phyloP scores from a whole-genome alignment of 1,140 invertebrate species.

The Lepidurus couesii region DNA sequence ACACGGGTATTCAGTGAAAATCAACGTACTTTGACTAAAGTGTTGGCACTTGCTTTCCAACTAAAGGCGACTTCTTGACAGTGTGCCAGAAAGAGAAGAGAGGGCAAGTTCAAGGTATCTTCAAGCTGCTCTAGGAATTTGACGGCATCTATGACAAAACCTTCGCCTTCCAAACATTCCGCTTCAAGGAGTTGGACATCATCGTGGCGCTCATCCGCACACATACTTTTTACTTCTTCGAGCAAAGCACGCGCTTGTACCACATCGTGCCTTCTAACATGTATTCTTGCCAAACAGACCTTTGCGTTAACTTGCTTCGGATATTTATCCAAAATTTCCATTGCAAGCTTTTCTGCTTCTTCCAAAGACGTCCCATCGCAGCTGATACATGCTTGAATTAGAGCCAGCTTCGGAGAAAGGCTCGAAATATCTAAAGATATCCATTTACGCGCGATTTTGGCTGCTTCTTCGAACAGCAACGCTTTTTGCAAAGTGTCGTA shows the following conservation, averaged over 20 bases:
- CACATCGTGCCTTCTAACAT: not conserved
- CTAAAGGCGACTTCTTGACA: not conserved
- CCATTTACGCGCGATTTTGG: not conserved
- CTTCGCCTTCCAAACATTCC: conserved; percentile 23
- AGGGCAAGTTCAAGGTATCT: not conserved
- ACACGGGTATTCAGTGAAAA: no score
- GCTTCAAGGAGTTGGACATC: conserved; percentile 23
- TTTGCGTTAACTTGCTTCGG: not conserved
- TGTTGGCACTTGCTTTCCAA: not conserved
- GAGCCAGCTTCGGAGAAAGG: not conserved
- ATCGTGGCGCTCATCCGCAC: not conserved
- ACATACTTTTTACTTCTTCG: not conserved
- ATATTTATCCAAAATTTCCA: not conserved
- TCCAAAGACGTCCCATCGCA: not conserved
- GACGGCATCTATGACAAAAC: not conserved
- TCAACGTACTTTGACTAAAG: conserved; percentile 44
- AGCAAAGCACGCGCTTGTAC: not conserved
- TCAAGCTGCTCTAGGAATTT: not conserved
- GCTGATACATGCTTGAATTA: not conserved
- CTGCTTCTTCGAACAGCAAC: not conserved
- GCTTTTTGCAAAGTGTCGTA: not conserved
- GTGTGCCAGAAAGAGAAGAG: not conserved
- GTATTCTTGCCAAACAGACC: conserved; percentile 8
- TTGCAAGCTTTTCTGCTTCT: not conserved
- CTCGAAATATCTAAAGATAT: not conserved